Conservation (phyloP, 2,797 vertebrate genomes). For the Prunella strophiata region DNA sequence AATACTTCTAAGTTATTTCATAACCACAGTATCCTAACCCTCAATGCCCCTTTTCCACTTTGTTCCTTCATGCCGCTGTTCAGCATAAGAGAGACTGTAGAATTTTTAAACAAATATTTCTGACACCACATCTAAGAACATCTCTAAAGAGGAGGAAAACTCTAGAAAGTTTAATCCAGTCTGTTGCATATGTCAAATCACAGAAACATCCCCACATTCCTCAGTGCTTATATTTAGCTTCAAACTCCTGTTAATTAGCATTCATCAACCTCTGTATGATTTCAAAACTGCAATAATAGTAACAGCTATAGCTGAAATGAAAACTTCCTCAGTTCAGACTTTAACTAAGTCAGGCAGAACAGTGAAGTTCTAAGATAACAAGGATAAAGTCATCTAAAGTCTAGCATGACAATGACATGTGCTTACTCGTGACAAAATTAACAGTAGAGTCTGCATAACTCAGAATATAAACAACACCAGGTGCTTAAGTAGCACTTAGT, state of each 20-base stretch:
- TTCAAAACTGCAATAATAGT: neutral
- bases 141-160: neutral
- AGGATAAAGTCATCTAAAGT: neutral
- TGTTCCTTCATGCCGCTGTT: neutral
- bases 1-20: neutral
- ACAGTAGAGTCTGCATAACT: neutral
- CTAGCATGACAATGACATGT: neutral
- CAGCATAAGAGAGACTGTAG: neutral
- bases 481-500: slow-evolving; percentile 28
- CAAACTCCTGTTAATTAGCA: neutral
- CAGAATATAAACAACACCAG: slow-evolving; percentile 29
- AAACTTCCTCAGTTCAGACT: neutral
- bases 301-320: neutral
- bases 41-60: neutral
- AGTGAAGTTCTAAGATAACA: neutral
- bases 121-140: neutral
- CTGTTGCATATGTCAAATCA: neutral
- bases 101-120: neutral
- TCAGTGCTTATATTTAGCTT: neutral
- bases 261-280: neutral
- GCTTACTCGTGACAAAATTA: neutral
- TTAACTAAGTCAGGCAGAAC: neutral
- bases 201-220: neutral
- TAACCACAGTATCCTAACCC: neutral
- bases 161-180: neutral